Evolutionary conservation across 2,113 vertebrate species (phyloP), one percentile per base, ranked within the genome.

Genomic region (Scortum barcoo): DNA sequence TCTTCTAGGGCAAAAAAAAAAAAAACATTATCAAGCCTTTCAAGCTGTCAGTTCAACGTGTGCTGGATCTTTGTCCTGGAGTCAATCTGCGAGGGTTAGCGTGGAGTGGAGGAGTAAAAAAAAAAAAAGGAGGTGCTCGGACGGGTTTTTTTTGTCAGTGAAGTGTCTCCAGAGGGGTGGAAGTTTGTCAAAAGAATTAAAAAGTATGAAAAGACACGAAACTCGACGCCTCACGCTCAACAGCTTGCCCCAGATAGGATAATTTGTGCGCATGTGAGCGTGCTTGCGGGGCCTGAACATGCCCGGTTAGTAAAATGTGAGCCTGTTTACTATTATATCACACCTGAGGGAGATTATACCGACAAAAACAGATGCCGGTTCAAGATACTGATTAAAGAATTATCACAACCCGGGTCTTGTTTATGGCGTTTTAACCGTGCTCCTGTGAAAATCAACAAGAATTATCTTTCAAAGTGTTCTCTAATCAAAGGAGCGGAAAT

Each of bases 101-200:
- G 72, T 12, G 12, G 12, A 78, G 71, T 12, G 40, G 19, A 44
- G 58, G 38, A 65, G 73, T 42, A 68, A 84, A 89, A 85, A n/a
- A n/a, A n/a, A n/a, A n/a, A 76, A 85, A 76, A 78, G 63, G 33
- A 84, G 24, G 4, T 10, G 62, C 87, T 90, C 84, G 78, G 65
- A 68, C n/a, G 56, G 57, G 79, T 78, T 87, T 83, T 73, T 76
- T 86, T 86, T 89, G 66, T 86, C 44, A 68, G 71, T 51, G 62
- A 58, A 78, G 85, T 71, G 50, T 71, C 84, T 88, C 80, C 28
- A 63, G 85, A 87, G 70, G 80, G 63, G 57, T 42, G 74, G 53
- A 84, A 68, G 78, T 87, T 91, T 93, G 87, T 90, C 78, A 89
- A 72, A 89, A 88, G 80, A 82, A 92, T 89, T 70, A 60, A 83